Evolutionary conservation across 2,797 vertebrate genomes (phyloP).

Genomic region (Avahi laniger): DNA sequence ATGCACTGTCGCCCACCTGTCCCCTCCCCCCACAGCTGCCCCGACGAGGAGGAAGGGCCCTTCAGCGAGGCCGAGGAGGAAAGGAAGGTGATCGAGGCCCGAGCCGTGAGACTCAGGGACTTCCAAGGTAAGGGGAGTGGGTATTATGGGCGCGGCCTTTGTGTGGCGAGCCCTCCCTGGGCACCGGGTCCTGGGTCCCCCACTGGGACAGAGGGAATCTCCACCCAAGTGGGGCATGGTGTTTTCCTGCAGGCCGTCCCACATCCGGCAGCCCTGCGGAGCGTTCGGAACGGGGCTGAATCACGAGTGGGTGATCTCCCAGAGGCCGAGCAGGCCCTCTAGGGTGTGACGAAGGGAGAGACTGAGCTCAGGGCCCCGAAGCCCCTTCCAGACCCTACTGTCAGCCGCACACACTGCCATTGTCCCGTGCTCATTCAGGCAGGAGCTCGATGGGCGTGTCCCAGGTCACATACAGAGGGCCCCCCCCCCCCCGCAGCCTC

Average conservation of each 20-base stretch:
- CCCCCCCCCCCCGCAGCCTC: not conserved
- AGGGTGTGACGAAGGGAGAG: not conserved
- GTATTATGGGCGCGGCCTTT: fast-evolving
- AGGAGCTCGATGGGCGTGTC: fast-evolving
- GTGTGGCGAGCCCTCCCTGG: not conserved
- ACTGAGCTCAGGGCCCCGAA: not conserved
- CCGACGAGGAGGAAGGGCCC: slow-evolving; percentile 90
- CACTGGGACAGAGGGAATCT: fast-evolving
- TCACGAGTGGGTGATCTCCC: too few relatives aligned
- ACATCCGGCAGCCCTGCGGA: fast-evolving
- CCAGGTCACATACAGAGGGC: not conserved
- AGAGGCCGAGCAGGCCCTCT: not conserved
- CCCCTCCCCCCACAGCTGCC: slow-evolving; percentile 87
- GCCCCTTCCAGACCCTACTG: not conserved
- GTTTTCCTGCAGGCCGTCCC: fast-evolving
- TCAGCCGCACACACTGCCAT: fast-evolving
- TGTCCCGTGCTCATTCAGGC: not conserved
- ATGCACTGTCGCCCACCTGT: not conserved
- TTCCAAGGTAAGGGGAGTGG: slow-evolving; percentile 90
- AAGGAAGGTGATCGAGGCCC: slow-evolving; percentile 82
- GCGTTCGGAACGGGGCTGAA: not conserved
- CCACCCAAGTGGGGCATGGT: fast-evolving
- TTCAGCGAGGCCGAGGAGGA: slow-evolving; percentile 90
- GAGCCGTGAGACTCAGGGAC: slow-evolving; percentile 88
- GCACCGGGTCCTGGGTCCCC: not conserved